Evolutionary conservation across 37 sponge, comb jelly and placozoan species (phyloP).

Genomic region (Petrosia ficiformis): DNA sequence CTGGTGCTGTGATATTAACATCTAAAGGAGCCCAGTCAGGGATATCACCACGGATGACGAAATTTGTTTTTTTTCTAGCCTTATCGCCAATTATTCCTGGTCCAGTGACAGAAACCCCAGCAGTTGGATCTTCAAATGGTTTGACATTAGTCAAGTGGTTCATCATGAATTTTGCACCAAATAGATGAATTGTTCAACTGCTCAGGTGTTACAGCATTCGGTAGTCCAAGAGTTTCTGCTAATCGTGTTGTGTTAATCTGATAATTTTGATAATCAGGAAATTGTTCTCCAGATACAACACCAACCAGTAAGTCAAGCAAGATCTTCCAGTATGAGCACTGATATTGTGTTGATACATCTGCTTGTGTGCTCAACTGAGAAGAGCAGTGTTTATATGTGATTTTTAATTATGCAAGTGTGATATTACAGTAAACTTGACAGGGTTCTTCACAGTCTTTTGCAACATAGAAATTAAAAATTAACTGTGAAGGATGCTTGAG

Average conservation of each 20-base stretch:
- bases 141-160: conserved; percentile 64
- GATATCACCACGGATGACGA: conserved; percentile 50
- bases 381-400: too few relatives aligned
- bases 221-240: conserved; percentile 58
- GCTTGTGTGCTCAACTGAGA: too few relatives aligned
- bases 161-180: conserved; percentile 58
- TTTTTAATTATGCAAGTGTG: too few relatives aligned
- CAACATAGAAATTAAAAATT: too few relatives aligned
- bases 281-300: conserved; percentile 42
- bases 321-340: too few relatives aligned
- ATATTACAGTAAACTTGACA: too few relatives aligned
- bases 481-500: too few relatives aligned
- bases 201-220: conserved; percentile 42
- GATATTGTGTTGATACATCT: too few relatives aligned
- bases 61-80: conserved; percentile 42
- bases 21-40: conserved; percentile 27
- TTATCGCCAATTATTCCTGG: conserved; percentile 47
- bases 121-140: neutral
- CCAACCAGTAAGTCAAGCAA: conserved; percentile 73
- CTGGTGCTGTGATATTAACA: conserved; percentile 27
- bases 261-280: conserved; percentile 53
- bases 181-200: conserved; percentile 47
- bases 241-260: conserved; percentile 16
- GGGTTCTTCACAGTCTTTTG: too few relatives aligned
- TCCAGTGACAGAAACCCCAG: conserved; percentile 28